Evolutionary conservation across 2,113 vertebrate genomes (phyloP).

Genomic region (Hirundichthys speculiger): DNA sequence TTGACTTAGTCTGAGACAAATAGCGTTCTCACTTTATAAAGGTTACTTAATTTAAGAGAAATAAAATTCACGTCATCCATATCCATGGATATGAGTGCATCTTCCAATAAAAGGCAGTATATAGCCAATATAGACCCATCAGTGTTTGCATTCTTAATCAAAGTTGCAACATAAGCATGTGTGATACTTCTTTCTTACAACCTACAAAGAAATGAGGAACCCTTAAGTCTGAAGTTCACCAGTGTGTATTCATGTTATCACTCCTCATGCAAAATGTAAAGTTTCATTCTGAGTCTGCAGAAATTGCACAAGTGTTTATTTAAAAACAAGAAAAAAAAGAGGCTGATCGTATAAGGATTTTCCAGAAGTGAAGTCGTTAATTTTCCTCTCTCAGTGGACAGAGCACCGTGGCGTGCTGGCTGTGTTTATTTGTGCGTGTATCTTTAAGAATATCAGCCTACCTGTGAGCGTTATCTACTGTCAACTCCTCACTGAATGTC

Average conservation of each 20-base stretch:
- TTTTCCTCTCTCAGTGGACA: too few relatives aligned
- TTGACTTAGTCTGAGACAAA: neutral
- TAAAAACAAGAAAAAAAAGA: too few relatives aligned
- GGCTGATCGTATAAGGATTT: too few relatives aligned
- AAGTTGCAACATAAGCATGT: too few relatives aligned
- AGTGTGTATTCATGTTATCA: conserved; percentile 6
- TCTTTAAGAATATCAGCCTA: conserved; percentile 73
- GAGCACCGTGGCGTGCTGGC: neutral
- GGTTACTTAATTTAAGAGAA: neutral
- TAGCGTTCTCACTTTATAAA: neutral
- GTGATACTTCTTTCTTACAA: neutral
- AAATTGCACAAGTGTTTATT: neutral
- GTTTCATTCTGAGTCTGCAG: neutral
- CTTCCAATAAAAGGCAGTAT: neutral
- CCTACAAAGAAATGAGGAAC: neutral
- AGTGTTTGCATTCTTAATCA: neutral
- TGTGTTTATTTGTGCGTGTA: conserved; percentile 40
- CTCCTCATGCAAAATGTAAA: neutral
- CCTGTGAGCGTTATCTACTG: conserved; percentile 57
- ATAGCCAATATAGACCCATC: neutral
- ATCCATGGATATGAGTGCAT: neutral
- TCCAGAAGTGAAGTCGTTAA: neutral
- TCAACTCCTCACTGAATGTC: conserved; percentile 39
- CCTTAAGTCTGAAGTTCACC: conserved; percentile 3
- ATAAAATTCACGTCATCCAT: neutral